A percentile compares a stretch with the other conserved stretches of the same genome.
Evolutionary conservation across 2,797 vertebrate genomes (phyloP).

Genomic region (Oreochromis mossambicus): DNA sequence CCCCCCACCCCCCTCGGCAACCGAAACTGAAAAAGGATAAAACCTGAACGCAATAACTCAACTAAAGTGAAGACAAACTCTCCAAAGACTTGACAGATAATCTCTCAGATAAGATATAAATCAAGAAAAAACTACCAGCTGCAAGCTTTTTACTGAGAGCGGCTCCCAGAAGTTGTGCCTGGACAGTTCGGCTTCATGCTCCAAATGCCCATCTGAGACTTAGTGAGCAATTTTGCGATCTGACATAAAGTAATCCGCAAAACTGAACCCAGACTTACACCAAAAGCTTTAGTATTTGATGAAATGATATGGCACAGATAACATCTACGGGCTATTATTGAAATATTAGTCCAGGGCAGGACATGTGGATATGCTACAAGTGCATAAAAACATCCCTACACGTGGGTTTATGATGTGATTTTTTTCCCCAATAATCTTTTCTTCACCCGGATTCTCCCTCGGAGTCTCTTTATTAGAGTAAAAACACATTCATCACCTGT

Average conservation of each 20-base stretch:
- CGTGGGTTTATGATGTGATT: conserved; percentile 23
- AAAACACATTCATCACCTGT: conserved; percentile 82
- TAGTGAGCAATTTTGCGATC: conserved; percentile 16
- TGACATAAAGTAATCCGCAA: conserved; percentile 12
- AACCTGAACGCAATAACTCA: conserved; percentile 67
- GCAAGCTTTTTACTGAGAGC: conserved; percentile 5
- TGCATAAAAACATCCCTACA: neutral
- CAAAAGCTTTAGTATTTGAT: conserved; percentile 39
- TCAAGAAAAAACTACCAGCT: conserved; percentile 25
- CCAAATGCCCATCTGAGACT: conserved; percentile 29
- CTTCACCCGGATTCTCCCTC: conserved; percentile 30
- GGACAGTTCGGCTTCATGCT: conserved; percentile 3
- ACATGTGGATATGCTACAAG: neutral
- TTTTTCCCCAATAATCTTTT: neutral
- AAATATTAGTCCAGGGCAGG: neutral
- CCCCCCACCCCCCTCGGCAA: conserved; percentile 24
- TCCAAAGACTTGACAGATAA: conserved; percentile 47
- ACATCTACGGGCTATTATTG: conserved; percentile 11
- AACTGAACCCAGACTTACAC: neutral
- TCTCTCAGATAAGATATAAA: conserved; percentile 58
- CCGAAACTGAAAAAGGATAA: conserved; percentile 57
- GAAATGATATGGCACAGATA: conserved; percentile 25
- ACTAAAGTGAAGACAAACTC: conserved; percentile 69
- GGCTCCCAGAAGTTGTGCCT: conserved; percentile 23
- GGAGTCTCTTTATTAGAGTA: conserved; percentile 54